A percentile compares a stretch with the other conserved stretches of the same genome.
Conservation (phyloP, 2,113 vertebrate genomes). For the Lophius piscatorius region DNA sequence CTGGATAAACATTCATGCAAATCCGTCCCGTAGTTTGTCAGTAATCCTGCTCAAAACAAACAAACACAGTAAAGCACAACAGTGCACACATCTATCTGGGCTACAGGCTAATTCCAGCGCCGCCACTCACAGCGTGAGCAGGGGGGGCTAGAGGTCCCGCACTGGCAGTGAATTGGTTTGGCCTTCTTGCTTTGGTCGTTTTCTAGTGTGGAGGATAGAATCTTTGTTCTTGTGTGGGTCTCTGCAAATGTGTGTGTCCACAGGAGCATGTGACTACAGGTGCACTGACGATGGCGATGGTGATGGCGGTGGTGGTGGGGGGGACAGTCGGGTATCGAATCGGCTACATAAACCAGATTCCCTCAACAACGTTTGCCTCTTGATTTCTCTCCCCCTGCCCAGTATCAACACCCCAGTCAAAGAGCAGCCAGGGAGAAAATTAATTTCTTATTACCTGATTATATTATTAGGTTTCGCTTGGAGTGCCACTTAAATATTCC, state of each 20-base stretch:
- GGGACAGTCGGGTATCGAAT: constrained; percentile 34
- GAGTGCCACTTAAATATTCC: constrained; percentile 74
- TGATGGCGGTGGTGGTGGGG: constrained; percentile 17
- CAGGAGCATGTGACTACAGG: constrained; percentile 28
- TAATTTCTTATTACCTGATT: constrained; percentile 82
- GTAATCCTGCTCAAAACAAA: too few species aligned
- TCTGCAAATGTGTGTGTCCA: constrained; percentile 53
- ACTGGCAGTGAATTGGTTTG: too few species aligned
- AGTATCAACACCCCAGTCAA: constrained; percentile 78
- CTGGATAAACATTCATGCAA: too few species aligned
- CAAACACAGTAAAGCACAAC: too few species aligned
- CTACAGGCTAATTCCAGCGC: constrained; percentile 2
- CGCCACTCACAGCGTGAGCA: constrained; percentile 28
- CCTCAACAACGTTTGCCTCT: constrained; percentile 31
- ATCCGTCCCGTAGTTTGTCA: too few species aligned
- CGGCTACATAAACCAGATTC: constrained; percentile 27
- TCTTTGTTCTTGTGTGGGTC: constrained; percentile 31
- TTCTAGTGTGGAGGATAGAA: constrained; percentile 20
- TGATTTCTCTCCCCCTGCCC: constrained; percentile 50
- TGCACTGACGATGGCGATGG: too few species aligned
- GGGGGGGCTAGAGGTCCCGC: too few species aligned
- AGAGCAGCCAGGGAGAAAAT: constrained; percentile 86
- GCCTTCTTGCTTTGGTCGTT: constrained; percentile 38
- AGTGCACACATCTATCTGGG: constrained; percentile 6
- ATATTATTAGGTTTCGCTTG: constrained; percentile 75